A percentile compares a stretch with the other conserved stretches of the same genome.
These are phyloP conservation scores for Neomorphus geoffroyi DNA, from an alignment of 2,797 vertebrate species.

Conservation along the genomic window DNA sequence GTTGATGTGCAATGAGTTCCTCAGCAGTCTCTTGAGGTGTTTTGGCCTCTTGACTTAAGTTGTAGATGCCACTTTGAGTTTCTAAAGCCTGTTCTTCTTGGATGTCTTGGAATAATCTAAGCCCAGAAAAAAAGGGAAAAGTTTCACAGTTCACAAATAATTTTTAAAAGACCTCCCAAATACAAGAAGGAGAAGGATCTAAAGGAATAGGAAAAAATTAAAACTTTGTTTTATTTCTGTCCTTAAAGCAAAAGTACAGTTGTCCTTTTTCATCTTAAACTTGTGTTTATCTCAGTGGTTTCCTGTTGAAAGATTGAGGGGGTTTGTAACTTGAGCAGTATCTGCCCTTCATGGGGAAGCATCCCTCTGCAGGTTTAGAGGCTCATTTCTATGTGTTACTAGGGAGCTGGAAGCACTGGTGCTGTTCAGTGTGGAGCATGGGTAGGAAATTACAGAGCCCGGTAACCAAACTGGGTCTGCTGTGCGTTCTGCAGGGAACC, in stretches of 20 bases:
- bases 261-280: not conserved
- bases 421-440: fast-evolving
- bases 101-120: not conserved
- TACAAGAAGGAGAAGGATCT: not conserved
- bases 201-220: not conserved
- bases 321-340: not conserved
- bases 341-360: not conserved
- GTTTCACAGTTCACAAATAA: not conserved
- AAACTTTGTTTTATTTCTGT: not conserved
- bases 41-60: not conserved
- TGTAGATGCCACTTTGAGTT: not conserved
- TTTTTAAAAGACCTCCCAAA: not conserved
- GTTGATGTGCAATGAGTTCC: not conserved
- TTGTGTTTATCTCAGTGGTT: not conserved
- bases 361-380: not conserved
- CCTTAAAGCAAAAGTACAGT: not conserved
- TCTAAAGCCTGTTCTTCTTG: not conserved
- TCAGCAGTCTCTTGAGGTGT: not conserved
- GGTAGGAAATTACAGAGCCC: not conserved
- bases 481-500: not conserved
- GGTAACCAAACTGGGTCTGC: not conserved
- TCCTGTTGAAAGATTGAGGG: not conserved
- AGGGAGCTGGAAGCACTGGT: not conserved
- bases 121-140: not conserved
- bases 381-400: fast-evolving